phyloP scores from a whole-genome alignment of 2,113 vertebrate species.

The Nibea albiflora region DNA sequence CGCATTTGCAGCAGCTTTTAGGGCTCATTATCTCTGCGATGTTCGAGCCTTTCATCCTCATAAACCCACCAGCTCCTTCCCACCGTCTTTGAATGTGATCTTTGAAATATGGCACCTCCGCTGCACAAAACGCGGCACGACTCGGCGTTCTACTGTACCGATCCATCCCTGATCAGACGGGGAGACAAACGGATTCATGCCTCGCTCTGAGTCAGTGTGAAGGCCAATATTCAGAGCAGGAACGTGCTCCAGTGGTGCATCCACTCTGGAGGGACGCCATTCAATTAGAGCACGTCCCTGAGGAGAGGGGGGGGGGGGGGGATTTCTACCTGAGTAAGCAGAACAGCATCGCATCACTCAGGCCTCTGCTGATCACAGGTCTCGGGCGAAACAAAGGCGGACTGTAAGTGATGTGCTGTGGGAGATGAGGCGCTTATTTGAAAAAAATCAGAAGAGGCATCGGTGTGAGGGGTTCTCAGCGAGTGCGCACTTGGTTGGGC shows the following conservation, averaged over 20 bases:
- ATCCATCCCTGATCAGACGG: constrained; percentile 42
- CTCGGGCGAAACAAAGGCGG: constrained; percentile 25
- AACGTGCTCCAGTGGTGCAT: constrained; percentile 36
- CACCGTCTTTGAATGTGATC: neutral
- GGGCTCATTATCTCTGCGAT: neutral
- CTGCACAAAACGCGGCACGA: constrained; percentile 6
- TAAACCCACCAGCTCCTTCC: neutral
- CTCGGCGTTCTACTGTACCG: constrained; percentile 14
- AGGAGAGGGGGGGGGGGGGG: constrained; percentile 11
- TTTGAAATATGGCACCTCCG: constrained; percentile 13
- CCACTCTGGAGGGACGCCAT: constrained; percentile 48
- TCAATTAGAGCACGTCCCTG: constrained; percentile 63
- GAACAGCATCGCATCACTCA: constrained; percentile 50
- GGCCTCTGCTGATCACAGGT: constrained; percentile 58
- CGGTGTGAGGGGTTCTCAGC: neutral
- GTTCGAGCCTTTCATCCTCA: neutral
- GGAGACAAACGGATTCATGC: constrained; percentile 38
- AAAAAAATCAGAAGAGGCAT: neutral
- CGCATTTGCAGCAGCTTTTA: constrained; percentile 12
- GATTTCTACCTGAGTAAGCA: constrained; percentile 76
- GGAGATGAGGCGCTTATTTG: neutral
- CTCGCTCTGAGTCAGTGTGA: constrained; percentile 38
- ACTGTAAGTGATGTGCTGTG: neutral
- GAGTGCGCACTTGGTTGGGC: neutral
- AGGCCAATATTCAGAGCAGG: constrained; percentile 38